A percentile compares a stretch with the other conserved stretches of the same genome.
These are phyloP conservation scores for Sthenelais limicola DNA, from an alignment of 2,888 invertebrate genomes.

Conservation along the genomic window DNA sequence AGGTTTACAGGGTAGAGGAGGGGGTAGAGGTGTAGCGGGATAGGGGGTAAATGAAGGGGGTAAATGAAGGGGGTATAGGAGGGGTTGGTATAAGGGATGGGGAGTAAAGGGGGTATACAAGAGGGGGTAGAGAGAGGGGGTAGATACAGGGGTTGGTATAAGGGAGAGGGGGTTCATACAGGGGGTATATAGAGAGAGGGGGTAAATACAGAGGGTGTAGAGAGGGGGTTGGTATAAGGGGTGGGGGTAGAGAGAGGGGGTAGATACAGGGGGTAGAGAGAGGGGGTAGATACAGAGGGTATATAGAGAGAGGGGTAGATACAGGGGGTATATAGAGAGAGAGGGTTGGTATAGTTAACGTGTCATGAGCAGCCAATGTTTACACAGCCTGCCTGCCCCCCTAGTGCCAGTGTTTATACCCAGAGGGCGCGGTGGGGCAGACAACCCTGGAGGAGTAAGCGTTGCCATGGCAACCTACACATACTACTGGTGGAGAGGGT, in stretches of 20 bases:
- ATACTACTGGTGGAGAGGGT: no score
- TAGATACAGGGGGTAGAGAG: not conserved
- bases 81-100: slow-evolving; percentile 3
- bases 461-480: no score
- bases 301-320: not conserved
- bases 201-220: slow-evolving; percentile 4
- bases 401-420: no score
- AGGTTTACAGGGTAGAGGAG: not conserved
- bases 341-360: not conserved
- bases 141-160: not conserved
- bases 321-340: not conserved
- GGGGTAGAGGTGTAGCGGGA: not conserved
- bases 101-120: slow-evolving; percentile 10
- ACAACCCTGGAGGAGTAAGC: no score
- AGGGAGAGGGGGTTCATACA: slow-evolving; percentile 4
- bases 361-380: no score
- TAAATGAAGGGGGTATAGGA: not conserved
- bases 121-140: not conserved
- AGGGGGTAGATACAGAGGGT: not conserved
- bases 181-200: not conserved
- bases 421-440: no score
- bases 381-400: no score
- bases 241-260: slow-evolving; percentile 5
- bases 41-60: not conserved
- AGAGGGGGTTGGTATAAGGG: no score